These are phyloP conservation scores for Anthopleura sola DNA, from an alignment of 64 coral and sea anemone genomes.

Conservation along the genomic window DNA sequence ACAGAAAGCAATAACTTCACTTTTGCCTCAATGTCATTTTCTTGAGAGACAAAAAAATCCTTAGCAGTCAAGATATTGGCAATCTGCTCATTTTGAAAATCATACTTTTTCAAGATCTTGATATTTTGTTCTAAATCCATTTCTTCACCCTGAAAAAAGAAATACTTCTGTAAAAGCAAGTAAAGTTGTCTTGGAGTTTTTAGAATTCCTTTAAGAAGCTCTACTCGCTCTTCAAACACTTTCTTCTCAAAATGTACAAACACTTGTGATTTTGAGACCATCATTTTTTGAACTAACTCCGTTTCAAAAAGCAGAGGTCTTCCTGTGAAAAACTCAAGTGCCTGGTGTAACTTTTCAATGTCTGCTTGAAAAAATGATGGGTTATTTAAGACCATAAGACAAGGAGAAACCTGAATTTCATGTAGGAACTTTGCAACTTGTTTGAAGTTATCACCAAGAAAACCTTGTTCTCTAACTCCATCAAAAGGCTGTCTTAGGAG, in stretches of 20 bases:
- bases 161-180: constrained; percentile 69
- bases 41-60: constrained; percentile 69
- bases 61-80: constrained; percentile 66
- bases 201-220: constrained; percentile 62
- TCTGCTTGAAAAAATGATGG: constrained; percentile 74
- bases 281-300: constrained; percentile 70
- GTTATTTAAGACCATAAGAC: constrained; percentile 63
- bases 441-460: constrained; percentile 66
- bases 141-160: constrained; percentile 71
- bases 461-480: constrained; percentile 64
- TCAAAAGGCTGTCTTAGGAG: constrained; percentile 65
- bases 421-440: constrained; percentile 60
- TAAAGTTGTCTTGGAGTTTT: constrained; percentile 81
- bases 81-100: constrained; percentile 79
- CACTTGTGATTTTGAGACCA: constrained; percentile 71
- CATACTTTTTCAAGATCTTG: constrained; percentile 38
- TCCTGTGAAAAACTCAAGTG: constrained; percentile 74
- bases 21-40: constrained; percentile 45
- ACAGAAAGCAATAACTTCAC: constrained; percentile 62
- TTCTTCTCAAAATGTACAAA: constrained; percentile 77
- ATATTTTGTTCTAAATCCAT: constrained; percentile 60
- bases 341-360: constrained; percentile 26
- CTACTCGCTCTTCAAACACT: constrained; percentile 50
- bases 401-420: constrained; percentile 77
- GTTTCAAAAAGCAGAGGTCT: constrained; percentile 86